Percentiles rank a stretch among this genome's conserved stretches.
Evolutionary conservation across 2,113 vertebrate species (phyloP).

Genomic region (Macquaria ambigua): DNA sequence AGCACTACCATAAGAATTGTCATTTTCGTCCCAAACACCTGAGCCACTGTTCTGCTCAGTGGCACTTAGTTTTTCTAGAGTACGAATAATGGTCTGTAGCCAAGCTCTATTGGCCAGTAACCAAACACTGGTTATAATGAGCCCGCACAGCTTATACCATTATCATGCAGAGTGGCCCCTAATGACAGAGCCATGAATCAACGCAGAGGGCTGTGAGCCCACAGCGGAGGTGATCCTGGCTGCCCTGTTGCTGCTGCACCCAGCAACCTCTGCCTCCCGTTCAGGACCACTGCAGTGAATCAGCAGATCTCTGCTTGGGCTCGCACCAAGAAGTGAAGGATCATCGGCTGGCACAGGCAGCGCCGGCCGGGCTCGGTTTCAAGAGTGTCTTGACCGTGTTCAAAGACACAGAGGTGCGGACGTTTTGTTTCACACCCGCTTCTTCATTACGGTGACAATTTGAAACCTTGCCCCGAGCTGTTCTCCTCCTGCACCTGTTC

Average conservation of each 20-base stretch:
- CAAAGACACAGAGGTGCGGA: conserved; percentile 34
- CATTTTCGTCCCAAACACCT: conserved; percentile 28
- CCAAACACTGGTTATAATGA: conserved; percentile 49
- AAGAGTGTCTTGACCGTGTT: conserved; percentile 7
- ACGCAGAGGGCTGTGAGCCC: conserved; percentile 12
- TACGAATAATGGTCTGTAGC: conserved; percentile 37
- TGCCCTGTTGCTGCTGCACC: conserved; percentile 56
- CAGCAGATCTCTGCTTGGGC: conserved; percentile 73
- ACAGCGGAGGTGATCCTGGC: conserved; percentile 40
- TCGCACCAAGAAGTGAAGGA: conserved; percentile 45
- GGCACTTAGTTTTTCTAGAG: conserved; percentile 1
- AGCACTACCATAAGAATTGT: background rate
- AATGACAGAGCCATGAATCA: conserved; percentile 54
- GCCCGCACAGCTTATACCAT: conserved; percentile 31
- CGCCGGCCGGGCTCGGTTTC: conserved; percentile 30
- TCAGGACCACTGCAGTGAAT: conserved; percentile 77
- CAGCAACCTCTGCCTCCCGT: conserved; percentile 55
- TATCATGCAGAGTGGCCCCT: conserved; percentile 54
- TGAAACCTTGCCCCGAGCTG: conserved; percentile 11
- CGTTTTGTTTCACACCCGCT: conserved; percentile 33
- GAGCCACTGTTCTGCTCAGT: background rate
- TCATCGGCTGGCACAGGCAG: conserved; percentile 30
- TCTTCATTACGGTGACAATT: conserved; percentile 15
- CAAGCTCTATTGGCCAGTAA: conserved; percentile 38
- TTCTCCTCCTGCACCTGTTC: conserved; percentile 33